phyloP scores from a whole-genome alignment of 2,888 invertebrate species.

The Caenorhabditis japonica region DNA sequence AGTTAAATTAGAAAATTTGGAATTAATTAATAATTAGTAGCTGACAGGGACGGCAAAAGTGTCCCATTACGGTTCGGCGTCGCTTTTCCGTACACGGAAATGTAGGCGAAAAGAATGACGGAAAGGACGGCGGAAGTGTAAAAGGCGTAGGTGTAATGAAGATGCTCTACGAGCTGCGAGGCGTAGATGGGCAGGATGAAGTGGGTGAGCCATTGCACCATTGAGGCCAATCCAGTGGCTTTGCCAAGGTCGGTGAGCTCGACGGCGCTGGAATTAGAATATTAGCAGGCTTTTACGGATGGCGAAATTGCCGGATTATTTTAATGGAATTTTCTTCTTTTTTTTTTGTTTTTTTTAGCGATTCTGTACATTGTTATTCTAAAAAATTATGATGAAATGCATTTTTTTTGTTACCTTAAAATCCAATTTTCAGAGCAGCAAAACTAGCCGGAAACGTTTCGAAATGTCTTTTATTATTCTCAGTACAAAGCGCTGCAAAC shows the following conservation, averaged over 20 bases:
- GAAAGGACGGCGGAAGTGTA: slow-evolving; percentile 73
- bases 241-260: slow-evolving; percentile 75
- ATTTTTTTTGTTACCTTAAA: no score
- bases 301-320: no score
- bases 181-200: slow-evolving; percentile 76
- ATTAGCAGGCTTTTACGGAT: neutral
- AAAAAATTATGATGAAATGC: no score
- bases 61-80: slow-evolving; percentile 71
- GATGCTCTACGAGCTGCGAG: slow-evolving; percentile 70
- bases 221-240: slow-evolving; percentile 76
- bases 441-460: no score
- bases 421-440: no score
- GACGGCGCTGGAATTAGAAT: slow-evolving; percentile 71
- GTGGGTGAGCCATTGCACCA: slow-evolving; percentile 76
- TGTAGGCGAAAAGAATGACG: slow-evolving; percentile 67
- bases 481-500: no score
- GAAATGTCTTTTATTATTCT: no score
- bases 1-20: slow-evolving; percentile 4
- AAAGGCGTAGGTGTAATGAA: slow-evolving; percentile 77
- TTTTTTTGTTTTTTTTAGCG: no score
- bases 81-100: slow-evolving; percentile 71
- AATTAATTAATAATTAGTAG: slow-evolving; percentile 51
- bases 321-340: no score
- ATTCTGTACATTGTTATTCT: no score
- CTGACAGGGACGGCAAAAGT: slow-evolving; percentile 70